phyloP scores from a whole-genome alignment of 2,888 invertebrate genomes.

The Lypha dubia region DNA sequence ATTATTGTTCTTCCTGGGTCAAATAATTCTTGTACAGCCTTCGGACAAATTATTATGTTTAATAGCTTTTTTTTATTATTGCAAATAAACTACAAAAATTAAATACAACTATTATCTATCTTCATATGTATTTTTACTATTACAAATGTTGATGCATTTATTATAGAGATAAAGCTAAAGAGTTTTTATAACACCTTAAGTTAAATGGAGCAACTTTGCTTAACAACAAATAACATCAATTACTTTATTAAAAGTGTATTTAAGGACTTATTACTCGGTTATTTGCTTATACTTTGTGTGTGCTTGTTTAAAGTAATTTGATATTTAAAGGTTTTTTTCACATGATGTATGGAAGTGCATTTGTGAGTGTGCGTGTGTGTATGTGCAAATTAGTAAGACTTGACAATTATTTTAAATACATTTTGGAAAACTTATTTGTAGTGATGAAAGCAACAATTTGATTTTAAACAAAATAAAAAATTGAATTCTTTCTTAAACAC shows the following conservation, averaged over 20 bases:
- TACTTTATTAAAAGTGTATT: conserved; percentile 56
- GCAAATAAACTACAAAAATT: neutral
- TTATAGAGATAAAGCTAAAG: neutral
- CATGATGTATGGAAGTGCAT: no score
- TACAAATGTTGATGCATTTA: neutral
- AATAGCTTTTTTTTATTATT: no score
- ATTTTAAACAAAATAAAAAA: neutral
- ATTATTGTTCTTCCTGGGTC: no score
- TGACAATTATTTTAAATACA: neutral
- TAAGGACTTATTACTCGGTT: conserved; percentile 48
- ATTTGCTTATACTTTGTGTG: conserved; percentile 22
- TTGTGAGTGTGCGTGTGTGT: neutral
- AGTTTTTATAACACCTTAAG: neutral
- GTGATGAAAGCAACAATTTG: neutral
- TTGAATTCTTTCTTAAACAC: neutral
- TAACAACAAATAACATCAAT: conserved; percentile 13
- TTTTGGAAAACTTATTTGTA: neutral
- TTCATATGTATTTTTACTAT: neutral
- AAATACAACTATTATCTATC: neutral
- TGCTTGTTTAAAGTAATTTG: conserved; percentile 4
- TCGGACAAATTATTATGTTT: neutral
- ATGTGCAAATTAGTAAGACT: neutral
- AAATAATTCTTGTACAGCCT: neutral
- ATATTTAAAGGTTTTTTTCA: conserved; percentile 1
- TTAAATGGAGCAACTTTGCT: neutral